A percentile compares a stretch with the other conserved stretches of the same genome.
Conservation (phyloP, 2,888 invertebrate species). For the Clivina fossor region DNA sequence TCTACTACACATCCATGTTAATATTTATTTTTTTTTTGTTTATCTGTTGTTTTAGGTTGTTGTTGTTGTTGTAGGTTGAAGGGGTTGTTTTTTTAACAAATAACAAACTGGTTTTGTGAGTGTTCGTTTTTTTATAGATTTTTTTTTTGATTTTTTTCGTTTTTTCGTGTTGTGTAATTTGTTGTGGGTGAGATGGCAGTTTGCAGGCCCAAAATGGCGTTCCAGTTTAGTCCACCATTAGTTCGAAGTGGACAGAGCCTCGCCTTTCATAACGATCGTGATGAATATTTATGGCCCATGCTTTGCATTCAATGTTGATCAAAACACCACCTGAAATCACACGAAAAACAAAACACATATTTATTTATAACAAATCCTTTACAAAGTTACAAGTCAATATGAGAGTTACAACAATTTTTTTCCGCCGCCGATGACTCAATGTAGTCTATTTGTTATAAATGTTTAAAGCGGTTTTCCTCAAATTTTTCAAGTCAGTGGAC, state of each 20-base stretch:
- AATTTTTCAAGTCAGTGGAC: no score
- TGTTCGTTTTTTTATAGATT: slow-evolving; percentile 27
- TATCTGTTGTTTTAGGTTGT: slow-evolving; percentile 35
- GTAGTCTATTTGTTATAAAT: no score
- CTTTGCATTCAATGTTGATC: slow-evolving; percentile 92
- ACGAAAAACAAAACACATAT: no score
- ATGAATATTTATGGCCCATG: slow-evolving; percentile 86
- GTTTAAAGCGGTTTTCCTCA: no score
- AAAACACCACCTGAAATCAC: slow-evolving; percentile 77
- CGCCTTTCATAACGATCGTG: slow-evolving; percentile 87
- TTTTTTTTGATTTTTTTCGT: no score
- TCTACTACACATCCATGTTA: slow-evolving; percentile 38
- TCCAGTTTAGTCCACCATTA: slow-evolving; percentile 79
- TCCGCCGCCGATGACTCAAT: no score
- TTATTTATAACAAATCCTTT: no score
- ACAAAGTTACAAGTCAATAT: no score
- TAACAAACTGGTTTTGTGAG: slow-evolving; percentile 40
- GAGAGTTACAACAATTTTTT: no score
- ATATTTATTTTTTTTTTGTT: slow-evolving; percentile 36
- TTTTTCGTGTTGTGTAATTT: slow-evolving; percentile 7
- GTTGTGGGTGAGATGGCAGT: slow-evolving; percentile 50
- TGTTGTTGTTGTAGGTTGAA: slow-evolving; percentile 31
- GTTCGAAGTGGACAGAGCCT: slow-evolving; percentile 92
- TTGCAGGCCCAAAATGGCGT: slow-evolving; percentile 44
- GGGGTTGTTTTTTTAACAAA: slow-evolving; percentile 30